Conservation (phyloP, 2,113 vertebrate genomes). For the Marmota monax region DNA sequence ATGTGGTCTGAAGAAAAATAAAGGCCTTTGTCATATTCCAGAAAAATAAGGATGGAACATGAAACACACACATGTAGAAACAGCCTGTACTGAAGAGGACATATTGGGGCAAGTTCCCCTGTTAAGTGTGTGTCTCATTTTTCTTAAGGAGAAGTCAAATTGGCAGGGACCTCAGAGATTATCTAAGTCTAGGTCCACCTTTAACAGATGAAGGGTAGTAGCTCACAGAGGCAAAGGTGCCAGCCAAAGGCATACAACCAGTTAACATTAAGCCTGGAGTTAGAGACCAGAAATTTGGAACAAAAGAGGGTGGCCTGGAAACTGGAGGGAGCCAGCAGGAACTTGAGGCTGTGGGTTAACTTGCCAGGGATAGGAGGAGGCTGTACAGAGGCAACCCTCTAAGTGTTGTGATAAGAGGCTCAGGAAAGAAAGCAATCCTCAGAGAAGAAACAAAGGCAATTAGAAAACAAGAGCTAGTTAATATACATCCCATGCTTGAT, state of each 20-base stretch:
- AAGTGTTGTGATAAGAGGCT: slow-evolving; percentile 89
- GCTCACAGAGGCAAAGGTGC: neutral
- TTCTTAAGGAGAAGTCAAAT: too few relatives aligned
- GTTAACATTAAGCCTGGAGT: neutral
- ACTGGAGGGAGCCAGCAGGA: neutral
- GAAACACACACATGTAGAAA: neutral
- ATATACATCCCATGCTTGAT: neutral
- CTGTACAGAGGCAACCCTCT: slow-evolving; percentile 88
- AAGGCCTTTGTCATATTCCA: neutral
- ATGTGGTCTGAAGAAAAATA: neutral
- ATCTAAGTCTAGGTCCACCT: too few relatives aligned
- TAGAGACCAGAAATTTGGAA: neutral
- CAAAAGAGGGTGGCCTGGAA: neutral
- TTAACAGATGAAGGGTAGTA: neutral
- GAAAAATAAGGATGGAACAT: neutral
- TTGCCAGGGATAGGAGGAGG: slow-evolving; percentile 86
- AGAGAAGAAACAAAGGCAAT: slow-evolving; percentile 67
- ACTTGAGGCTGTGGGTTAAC: slow-evolving; percentile 80
- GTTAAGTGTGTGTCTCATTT: neutral
- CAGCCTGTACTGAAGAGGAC: neutral
- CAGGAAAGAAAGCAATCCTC: slow-evolving; percentile 81
- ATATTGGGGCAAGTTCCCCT: neutral
- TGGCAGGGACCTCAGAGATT: neutral
- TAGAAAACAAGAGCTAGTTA: neutral
- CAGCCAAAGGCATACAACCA: neutral